A percentile compares a stretch with the other conserved stretches of the same genome.
Evolutionary conservation across 2,797 vertebrate genomes (phyloP).

Genomic region (Anguilla marmorata): DNA sequence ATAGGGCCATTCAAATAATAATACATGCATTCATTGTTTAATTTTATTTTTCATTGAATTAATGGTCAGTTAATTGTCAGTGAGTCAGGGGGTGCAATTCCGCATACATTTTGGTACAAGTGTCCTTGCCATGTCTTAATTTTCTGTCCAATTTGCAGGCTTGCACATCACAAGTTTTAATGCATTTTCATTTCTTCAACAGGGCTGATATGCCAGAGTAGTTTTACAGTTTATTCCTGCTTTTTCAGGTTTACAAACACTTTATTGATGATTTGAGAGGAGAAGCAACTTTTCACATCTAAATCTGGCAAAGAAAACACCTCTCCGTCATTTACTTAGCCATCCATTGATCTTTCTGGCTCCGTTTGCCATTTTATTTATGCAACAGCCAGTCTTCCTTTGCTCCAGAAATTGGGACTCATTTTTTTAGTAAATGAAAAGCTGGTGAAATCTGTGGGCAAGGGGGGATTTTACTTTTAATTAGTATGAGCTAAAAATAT

Average conservation of each 20-base stretch:
- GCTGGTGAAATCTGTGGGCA: neutral
- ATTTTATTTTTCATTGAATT: neutral
- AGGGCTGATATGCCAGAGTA: neutral
- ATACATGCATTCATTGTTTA: neutral
- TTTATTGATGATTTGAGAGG: neutral
- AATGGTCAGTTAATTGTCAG: neutral
- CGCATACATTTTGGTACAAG: neutral
- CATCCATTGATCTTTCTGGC: neutral
- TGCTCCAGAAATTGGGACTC: neutral
- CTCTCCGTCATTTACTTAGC: neutral
- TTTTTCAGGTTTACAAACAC: neutral
- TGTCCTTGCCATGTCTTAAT: neutral
- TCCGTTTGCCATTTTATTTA: neutral
- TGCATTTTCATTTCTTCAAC: constrained; percentile 2
- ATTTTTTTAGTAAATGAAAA: constrained; percentile 17
- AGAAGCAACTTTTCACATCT: neutral
- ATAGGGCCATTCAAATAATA: neutral
- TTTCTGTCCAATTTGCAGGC: constrained; percentile 7
- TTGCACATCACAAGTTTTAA: neutral
- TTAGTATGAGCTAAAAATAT: neutral
- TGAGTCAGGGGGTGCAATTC: neutral
- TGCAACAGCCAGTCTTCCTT: neutral
- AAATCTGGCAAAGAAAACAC: neutral
- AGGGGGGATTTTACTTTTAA: constrained; percentile 23
- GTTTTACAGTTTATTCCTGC: neutral